Base-by-base conservation (phyloP, 1,140 invertebrate genomes). In the Atta texana region DNA sequence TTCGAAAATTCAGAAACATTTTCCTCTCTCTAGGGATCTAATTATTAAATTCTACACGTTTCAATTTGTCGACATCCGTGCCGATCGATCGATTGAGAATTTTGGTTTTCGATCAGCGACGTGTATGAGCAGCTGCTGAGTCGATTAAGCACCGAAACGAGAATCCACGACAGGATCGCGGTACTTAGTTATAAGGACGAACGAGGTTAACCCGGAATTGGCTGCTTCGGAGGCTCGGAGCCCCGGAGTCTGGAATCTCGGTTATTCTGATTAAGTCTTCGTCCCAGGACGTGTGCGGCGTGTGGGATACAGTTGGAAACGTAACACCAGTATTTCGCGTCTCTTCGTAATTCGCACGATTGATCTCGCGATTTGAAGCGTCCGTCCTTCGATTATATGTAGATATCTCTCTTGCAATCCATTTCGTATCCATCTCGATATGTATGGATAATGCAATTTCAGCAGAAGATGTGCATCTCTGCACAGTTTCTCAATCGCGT, bases 171-270 rank as follows among this genome's bases (percentile, higher is more conserved):
- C 84, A 78, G 89, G 87, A 93, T 92, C 87, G 90, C 88, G 86
- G 80, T 87, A 87, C 92, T 93, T 92, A 90, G 90, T 92, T 91
- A 89, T 57, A 61, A 74, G 87, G 82, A 81, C 77, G 88, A 89
- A 92, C 91, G 89, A 89, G 92, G 91, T 91, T 92, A 92, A 77
- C 78, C 85, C 55, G 88, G 89, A 92, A 92, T 92, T 90, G 88
- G 88, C 87, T 85, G 87, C 86, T 90, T 88, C 64, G 87, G 76
- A 87, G 74, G 68, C 86, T 53, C 68, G 55, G 77, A 72, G 69
- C 86, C 80, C 84, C 81, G 88, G 85, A 89, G 84, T 64, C 89
- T 84, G 91, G 90, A 93, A 92, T 93, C 88, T 90, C 89, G 88
- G 87, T 91, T 93, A 93, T 92, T 91, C 89, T 86, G 87, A 88